These are phyloP conservation scores for Lates calcarifer DNA, from an alignment of 2,113 vertebrate species.

Conservation along the genomic window DNA sequence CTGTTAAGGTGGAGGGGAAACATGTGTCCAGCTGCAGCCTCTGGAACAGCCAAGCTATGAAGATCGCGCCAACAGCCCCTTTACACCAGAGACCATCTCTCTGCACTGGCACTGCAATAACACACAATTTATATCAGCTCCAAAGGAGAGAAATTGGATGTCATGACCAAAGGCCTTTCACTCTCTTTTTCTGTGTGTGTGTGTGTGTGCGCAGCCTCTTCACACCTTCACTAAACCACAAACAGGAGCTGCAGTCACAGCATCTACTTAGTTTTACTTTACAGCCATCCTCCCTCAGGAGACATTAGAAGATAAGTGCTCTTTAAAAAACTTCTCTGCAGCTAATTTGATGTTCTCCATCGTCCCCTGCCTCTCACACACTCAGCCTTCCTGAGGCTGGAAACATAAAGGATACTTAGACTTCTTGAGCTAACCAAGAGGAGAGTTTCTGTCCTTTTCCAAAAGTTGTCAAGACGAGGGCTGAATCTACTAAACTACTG, in stretches of 20 bases:
- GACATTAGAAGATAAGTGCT: conserved; percentile 53
- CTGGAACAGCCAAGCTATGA: neutral
- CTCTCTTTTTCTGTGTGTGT: neutral
- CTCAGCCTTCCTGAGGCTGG: conserved; percentile 37
- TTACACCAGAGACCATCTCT: neutral
- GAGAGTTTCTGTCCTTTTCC: conserved; percentile 6
- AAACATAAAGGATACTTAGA: conserved; percentile 16
- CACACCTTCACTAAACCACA: conserved; percentile 42
- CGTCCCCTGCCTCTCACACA: conserved; percentile 33
- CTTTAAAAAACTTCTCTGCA: conserved; percentile 48
- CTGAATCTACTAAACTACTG: conserved; percentile 6
- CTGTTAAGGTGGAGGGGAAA: neutral
- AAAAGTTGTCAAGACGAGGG: conserved; percentile 5
- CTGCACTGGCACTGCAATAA: neutral
- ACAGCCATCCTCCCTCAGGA: conserved; percentile 44
- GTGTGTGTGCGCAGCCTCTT: conserved; percentile 3
- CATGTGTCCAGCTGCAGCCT: conserved; percentile 7
- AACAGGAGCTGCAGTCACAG: conserved; percentile 14
- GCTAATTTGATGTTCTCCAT: conserved; percentile 50
- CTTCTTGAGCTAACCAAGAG: conserved; percentile 14
- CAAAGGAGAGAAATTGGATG: conserved; percentile 21
- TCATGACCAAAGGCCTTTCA: conserved; percentile 5
- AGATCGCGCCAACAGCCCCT: neutral
- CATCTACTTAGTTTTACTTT: conserved; percentile 44
- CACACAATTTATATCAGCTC: neutral